phyloP scores from a whole-genome alignment of 2,888 invertebrate genomes.

The Eretmocerus hayati region DNA sequence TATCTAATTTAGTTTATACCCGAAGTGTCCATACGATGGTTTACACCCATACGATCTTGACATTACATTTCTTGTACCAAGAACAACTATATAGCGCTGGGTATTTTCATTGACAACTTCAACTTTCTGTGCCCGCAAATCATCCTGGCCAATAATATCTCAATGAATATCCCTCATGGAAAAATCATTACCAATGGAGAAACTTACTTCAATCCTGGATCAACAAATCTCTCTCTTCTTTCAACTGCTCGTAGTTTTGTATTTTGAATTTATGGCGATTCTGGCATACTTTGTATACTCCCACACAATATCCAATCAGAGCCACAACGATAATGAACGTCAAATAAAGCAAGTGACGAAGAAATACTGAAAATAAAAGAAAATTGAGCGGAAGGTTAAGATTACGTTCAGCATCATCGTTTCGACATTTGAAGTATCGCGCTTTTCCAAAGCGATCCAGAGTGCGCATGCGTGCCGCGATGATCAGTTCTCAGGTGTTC shows the following conservation, averaged over 20 bases:
- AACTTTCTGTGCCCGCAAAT: too few relatives aligned
- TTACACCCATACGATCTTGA: too few relatives aligned
- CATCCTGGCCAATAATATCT: too few relatives aligned
- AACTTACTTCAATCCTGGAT: too few relatives aligned
- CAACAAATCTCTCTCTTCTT: constrained; percentile 3
- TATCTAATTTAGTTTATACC: too few relatives aligned
- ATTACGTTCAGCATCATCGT: background rate
- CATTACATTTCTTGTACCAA: too few relatives aligned
- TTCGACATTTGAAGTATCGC: background rate
- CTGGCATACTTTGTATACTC: constrained; percentile 52
- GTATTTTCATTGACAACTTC: too few relatives aligned
- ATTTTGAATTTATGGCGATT: constrained; percentile 42
- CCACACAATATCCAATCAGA: constrained; percentile 54
- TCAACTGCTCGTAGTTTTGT: constrained; percentile 8
- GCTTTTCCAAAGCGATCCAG: background rate
- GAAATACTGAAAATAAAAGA: constrained; percentile 51
- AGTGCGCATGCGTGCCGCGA: background rate
- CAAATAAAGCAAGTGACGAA: constrained; percentile 55
- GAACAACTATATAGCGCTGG: too few relatives aligned
- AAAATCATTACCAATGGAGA: too few relatives aligned
- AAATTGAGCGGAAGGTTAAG: background rate
- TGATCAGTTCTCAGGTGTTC: background rate
- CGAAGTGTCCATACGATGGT: too few relatives aligned
- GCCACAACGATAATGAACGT: constrained; percentile 53
- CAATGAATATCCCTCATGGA: too few relatives aligned